These are phyloP conservation scores for Lutraria lutraria DNA, from an alignment of 2,888 invertebrate genomes.

Conservation along the genomic window DNA sequence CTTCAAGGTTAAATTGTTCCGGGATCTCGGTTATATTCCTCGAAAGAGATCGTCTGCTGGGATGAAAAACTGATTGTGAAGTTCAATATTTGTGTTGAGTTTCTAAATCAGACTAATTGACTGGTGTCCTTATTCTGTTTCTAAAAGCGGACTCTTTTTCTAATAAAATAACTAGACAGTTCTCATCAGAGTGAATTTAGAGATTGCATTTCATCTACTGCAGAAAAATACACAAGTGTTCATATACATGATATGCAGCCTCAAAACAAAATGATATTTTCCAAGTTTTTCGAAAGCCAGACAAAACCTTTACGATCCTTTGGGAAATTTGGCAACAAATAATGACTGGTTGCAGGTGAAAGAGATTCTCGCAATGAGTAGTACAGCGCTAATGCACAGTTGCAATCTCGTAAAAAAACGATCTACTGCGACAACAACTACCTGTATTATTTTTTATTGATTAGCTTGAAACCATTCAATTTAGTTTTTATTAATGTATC, in stretches of 20 bases:
- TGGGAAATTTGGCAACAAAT: not conserved
- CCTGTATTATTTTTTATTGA: not conserved
- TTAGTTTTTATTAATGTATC: not conserved
- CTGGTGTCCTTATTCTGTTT: not conserved
- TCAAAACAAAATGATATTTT: not conserved
- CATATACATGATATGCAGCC: not conserved
- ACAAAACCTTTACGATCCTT: not conserved
- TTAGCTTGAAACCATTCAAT: not conserved
- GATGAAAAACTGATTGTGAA: not conserved
- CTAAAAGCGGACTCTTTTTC: not conserved
- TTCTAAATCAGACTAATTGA: constrained; percentile 10
- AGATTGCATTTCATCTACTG: not conserved
- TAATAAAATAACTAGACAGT: constrained; percentile 4
- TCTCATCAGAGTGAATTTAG: not conserved
- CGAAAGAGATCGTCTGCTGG: not conserved
- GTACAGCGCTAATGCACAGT: not conserved
- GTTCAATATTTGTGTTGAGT: constrained; percentile 7
- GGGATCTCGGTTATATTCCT: not conserved
- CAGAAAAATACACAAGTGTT: not conserved
- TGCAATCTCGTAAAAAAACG: not conserved
- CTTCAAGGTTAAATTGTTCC: not conserved
- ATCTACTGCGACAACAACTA: not conserved
- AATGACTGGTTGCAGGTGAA: not conserved
- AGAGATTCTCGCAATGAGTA: not conserved
- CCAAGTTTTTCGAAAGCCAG: not conserved